Evolutionary conservation across 1,140 invertebrate genomes (phyloP).

Genomic region (Radopholus similis): DNA sequence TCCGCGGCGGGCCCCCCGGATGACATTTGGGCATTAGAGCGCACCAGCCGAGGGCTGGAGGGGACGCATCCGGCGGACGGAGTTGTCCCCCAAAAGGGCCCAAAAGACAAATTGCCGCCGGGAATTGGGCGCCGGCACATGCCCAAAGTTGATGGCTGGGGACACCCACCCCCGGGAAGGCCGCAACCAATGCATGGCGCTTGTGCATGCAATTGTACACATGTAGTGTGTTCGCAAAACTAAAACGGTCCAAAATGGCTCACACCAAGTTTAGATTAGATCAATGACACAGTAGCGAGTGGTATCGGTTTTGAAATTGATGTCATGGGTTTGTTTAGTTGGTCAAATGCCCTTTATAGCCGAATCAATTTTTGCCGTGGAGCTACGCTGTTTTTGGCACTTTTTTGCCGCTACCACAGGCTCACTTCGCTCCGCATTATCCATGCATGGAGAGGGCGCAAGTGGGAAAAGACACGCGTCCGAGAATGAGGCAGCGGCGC

Average conservation of each 20-base stretch:
- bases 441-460: neutral
- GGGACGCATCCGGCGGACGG: neutral
- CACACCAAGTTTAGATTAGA: neutral
- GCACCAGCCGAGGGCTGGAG: neutral
- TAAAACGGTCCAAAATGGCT: too few relatives aligned
- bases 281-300: neutral
- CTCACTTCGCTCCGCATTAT: neutral
- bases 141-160: neutral
- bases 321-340: neutral
- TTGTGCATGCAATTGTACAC: too few relatives aligned
- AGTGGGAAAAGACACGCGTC: neutral
- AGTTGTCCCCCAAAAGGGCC: too few relatives aligned
- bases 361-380: neutral
- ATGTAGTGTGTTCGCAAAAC: too few relatives aligned
- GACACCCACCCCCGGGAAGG: too few relatives aligned
- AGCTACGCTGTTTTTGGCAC: neutral
- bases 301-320: neutral
- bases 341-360: neutral
- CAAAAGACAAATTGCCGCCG: constrained; percentile 3
- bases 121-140: neutral
- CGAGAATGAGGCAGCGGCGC: too few relatives aligned
- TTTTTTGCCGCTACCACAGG: neutral
- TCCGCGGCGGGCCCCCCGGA: neutral
- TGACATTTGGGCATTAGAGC: neutral
- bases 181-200: too few relatives aligned